Conservation (phyloP, 2,113 vertebrate species). For the Boleophthalmus pectinirostris region DNA sequence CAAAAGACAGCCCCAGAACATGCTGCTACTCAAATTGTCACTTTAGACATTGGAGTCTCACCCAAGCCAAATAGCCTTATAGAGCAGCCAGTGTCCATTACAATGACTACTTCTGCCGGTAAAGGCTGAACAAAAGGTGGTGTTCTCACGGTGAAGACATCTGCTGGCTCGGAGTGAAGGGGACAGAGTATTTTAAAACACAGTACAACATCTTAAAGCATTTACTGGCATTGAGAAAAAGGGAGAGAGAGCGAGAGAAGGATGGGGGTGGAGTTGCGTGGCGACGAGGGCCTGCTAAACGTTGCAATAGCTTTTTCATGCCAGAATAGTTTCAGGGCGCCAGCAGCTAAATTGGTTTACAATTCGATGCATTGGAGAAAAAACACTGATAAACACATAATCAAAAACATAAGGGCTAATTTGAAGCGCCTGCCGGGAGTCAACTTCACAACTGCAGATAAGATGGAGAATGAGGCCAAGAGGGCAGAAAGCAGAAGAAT, state of each 20-base stretch:
- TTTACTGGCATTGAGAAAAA: constrained; percentile 62
- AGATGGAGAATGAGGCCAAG: constrained; percentile 27
- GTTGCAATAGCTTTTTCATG: constrained; percentile 70
- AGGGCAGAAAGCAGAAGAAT: constrained; percentile 49
- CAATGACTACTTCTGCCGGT: constrained; percentile 13
- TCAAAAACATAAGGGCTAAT: constrained; percentile 62
- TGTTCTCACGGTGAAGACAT: constrained; percentile 65
- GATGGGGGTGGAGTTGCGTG: constrained; percentile 29
- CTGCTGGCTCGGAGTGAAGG: constrained; percentile 59
- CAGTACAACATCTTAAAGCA: constrained; percentile 74
- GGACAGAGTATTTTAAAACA: constrained; percentile 68
- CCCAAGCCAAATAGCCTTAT: background rate
- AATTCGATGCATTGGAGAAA: constrained; percentile 68
- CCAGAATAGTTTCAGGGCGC: constrained; percentile 76
- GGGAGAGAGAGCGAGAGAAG: constrained; percentile 12
- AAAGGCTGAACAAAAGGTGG: constrained; percentile 51
- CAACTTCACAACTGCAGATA: constrained; percentile 47
- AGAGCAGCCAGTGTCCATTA: constrained; percentile 9
- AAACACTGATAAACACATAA: constrained; percentile 73
- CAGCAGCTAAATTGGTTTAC: constrained; percentile 76
- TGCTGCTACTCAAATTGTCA: background rate
- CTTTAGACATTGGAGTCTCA: background rate
- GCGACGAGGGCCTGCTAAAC: constrained; percentile 40
- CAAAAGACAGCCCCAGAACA: background rate
- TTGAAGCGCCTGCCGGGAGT: constrained; percentile 39